Percentiles rank a stretch among this genome's conserved stretches.
Evolutionary conservation across 2,797 vertebrate genomes (phyloP).

Genomic region (Glossophaga mutica): DNA sequence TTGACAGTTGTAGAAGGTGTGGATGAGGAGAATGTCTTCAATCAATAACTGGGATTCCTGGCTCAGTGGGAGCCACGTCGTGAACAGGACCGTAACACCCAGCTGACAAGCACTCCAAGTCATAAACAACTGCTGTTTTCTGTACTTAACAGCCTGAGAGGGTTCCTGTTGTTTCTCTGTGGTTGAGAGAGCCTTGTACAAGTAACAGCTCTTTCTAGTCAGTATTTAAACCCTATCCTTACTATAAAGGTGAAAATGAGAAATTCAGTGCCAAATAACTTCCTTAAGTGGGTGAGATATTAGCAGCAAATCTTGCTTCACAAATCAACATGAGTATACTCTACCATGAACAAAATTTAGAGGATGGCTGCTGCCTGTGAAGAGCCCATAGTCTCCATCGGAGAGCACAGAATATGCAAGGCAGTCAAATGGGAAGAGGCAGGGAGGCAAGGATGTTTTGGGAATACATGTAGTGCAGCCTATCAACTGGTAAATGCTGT

Average conservation of each 20-base stretch:
- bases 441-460: not conserved
- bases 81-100: not conserved
- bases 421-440: not conserved
- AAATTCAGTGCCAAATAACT: not conserved
- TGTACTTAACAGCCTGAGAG: not conserved
- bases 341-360: not conserved
- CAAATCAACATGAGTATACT: not conserved
- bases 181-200: not conserved
- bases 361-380: not conserved
- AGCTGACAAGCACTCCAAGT: not conserved
- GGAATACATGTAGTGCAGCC: not conserved
- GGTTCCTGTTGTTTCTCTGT: not conserved
- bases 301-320: not conserved
- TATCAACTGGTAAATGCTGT: not conserved
- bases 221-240: not conserved
- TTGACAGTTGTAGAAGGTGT: not conserved
- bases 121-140: not conserved
- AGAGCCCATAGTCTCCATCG: not conserved
- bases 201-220: not conserved
- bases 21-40: not conserved
- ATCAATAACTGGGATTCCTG: not conserved
- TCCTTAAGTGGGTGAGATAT: not conserved
- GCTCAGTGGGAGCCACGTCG: not conserved
- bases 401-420: not conserved
- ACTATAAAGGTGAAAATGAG: not conserved